Base-by-base conservation (phyloP, 2,113 vertebrate species). In the Ahaetulla prasina region DNA sequence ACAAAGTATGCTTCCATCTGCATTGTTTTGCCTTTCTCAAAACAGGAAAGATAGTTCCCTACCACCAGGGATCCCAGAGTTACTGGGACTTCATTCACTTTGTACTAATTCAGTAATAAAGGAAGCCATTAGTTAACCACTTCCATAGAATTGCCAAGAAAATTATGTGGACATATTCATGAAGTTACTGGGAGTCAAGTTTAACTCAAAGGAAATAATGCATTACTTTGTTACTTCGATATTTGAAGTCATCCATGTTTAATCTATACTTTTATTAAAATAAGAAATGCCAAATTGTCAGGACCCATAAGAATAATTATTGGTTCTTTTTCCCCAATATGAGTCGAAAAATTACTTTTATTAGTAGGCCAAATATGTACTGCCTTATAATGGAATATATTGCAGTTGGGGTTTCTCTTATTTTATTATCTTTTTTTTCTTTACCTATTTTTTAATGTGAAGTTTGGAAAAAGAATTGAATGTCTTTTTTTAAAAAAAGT, bases 1-100 rank as follows among this genome's bases (percentile, higher is more conserved):
- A 16, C 91, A 91, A 23, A 89, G 95, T 3, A 30, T 35, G 30
- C 53, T 18, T 90, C 84, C 90, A 86, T 80, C 86, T 84, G 87
- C 0, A 0, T 8, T 0, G 35, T 2, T 68, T 80, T 93, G 87
- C 89, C 23, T 8, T 80, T 49, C 39, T 68, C 52, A 63, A 50
- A 25, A 84, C 14, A 22, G 54, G 35, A 43, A 8, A 68, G 11
- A 25, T 53, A 20, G 3, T 54, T 53, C 35, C 18, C 3, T 35
- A 39, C 0, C 35, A 80, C 9, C 63, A 43, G 52, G 52, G 52
- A 53, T 53, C 52, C 14, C 52, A 18, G 3, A 16, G 45, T 55
- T 47, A 63, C 8, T 85, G 18, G 3, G 43, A 92, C 9, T n/a
- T 45, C n/a, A 86, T 92, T 88, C 74, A 16, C 0, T 52, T 92